phyloP scores from a whole-genome alignment of 1,140 invertebrate species.

The Drosophila yakuba region DNA sequence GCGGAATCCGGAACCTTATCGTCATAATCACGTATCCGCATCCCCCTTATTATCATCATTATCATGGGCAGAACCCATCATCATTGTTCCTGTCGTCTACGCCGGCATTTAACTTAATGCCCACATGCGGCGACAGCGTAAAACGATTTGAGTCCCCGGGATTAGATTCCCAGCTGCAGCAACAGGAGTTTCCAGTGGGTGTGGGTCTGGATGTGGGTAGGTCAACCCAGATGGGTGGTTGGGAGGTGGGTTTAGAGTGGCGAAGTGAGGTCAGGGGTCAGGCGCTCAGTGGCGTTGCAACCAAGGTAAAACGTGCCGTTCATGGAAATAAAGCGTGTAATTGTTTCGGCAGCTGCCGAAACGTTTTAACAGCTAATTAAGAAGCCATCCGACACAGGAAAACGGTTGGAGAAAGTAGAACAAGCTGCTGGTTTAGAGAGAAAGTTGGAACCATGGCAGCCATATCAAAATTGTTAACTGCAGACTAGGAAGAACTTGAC shows the following conservation, averaged over 20 bases:
- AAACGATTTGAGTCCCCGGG: constrained; percentile 61
- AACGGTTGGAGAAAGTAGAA: neutral
- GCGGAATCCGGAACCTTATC: constrained; percentile 27
- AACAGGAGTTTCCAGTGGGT: constrained; percentile 7
- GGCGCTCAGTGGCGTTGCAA: constrained; percentile 16
- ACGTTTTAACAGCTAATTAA: constrained; percentile 72
- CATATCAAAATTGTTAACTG: neutral
- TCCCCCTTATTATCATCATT: constrained; percentile 18
- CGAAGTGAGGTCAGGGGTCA: neutral
- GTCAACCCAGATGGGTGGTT: too few relatives aligned
- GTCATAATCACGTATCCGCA: constrained; percentile 30
- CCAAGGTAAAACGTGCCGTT: constrained; percentile 54
- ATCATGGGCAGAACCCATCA: constrained; percentile 25
- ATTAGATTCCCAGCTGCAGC: constrained; percentile 49
- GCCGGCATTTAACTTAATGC: constrained; percentile 75
- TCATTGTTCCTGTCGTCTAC: constrained; percentile 37
- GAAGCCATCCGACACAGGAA: constrained; percentile 23
- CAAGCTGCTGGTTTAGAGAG: neutral
- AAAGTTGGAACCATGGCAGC: neutral
- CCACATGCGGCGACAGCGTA: constrained; percentile 67
- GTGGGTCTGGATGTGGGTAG: neutral
- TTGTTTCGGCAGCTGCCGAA: constrained; percentile 65
- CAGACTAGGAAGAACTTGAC: neutral
- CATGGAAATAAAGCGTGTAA: constrained; percentile 66
- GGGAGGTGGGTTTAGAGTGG: neutral